Evolutionary conservation across 2,888 invertebrate genomes (phyloP), one percentile per base, ranked within the genome.

Genomic region (Trissolcus brochymenae): DNA sequence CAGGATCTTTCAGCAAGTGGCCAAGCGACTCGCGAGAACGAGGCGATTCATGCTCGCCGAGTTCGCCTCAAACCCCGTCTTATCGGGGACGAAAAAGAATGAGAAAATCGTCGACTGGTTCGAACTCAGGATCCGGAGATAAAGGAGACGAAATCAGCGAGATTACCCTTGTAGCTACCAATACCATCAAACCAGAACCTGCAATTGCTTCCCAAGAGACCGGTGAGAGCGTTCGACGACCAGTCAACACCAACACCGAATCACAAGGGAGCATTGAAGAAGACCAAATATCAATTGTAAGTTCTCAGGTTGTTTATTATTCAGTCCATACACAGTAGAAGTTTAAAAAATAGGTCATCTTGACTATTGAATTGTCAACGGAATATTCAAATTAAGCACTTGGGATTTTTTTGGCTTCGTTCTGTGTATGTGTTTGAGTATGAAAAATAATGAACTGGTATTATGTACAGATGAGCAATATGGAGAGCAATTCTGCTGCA

Each of bases 1-100:
- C 94, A 43, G 93, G 94, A 61, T 93, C 94, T 13, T 90, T 94
- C 67, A 93, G 93, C 64, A 93, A 94, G 81, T 92, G 94, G 50
- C 94, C 94, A 80, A 93, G 85, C 57, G 86, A 87, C 40, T 82
- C 84, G 14, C 86, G 84, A 13, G 87, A 87, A 74, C 80, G 87
- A 14, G 87, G 87, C 6, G 87, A 87, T 76, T 87, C 87, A 13
- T 87, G 87, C 78, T 87, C 87, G 9, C 87, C 87, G 6, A 85
- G 83, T 80, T 87, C 89, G 17, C 93, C 93, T n/a, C 90, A 92
- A 25, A 93, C 93, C 25, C 92, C 93, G 16, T 93, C 95, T 21
- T 85, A 87, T 65, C 85, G 88, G 66, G 35, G 35, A 35, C 91
- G 93, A 73, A 93, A 93, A 89, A 89, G 94, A 76, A 89, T 93